Percentiles rank a stretch among this genome's conserved stretches.
Evolutionary conservation across 2,113 vertebrate species (phyloP).

Genomic region (Cygnus atratus): DNA sequence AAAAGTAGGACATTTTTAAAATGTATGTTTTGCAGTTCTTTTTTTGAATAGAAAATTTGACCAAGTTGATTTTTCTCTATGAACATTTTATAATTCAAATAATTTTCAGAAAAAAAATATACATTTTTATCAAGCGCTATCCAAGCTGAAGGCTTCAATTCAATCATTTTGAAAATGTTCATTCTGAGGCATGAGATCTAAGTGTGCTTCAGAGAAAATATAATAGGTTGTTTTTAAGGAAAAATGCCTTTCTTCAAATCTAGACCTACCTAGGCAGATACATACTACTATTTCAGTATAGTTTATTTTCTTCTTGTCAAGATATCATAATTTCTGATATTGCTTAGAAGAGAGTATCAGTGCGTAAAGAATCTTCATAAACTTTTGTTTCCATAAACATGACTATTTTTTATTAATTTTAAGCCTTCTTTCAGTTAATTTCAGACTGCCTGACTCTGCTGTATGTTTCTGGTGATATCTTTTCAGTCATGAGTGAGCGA

Average conservation of each 20-base stretch:
- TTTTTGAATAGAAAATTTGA: not conserved
- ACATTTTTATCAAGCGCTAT: not conserved
- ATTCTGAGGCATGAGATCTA: not conserved
- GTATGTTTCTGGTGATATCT: not conserved
- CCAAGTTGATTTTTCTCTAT: not conserved
- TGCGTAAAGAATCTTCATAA: not conserved
- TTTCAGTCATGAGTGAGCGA: not conserved
- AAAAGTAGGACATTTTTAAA: not conserved
- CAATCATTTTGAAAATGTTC: not conserved
- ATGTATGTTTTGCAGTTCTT: not conserved
- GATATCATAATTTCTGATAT: not conserved
- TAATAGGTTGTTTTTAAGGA: not conserved
- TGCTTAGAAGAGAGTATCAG: not conserved
- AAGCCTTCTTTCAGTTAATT: not conserved
- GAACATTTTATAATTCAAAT: not conserved
- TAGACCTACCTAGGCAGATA: not conserved
- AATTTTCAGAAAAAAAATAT: not conserved
- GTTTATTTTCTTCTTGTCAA: not conserved
- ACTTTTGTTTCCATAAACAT: not conserved
- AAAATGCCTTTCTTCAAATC: not conserved
- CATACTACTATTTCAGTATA: fast-evolving
- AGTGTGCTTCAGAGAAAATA: not conserved
- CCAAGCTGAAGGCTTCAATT: not conserved
- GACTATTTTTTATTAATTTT: not conserved
- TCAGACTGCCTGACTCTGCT: not conserved